Evolutionary conservation across 1,140 invertebrate genomes (phyloP), one percentile per base, ranked within the genome.

Genomic region (Maniola jurtina): DNA sequence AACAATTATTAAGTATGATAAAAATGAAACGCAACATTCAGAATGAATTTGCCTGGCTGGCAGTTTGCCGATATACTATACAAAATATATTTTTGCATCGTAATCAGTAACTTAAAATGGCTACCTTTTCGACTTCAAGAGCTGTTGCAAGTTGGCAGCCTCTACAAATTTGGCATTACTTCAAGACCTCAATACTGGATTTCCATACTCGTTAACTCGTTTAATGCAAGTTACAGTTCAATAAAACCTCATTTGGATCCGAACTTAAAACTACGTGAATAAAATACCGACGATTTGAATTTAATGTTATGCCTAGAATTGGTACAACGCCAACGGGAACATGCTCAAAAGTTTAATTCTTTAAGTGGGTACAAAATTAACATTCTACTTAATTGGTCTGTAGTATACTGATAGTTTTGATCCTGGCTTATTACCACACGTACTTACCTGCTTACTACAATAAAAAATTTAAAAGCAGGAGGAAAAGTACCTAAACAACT

Each of bases 141-240:
- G 48, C 15, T 9, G 16, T 6, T 8, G 14, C 25, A 52, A 52
- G 10, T 52, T 52, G 48, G 48, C 48, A 52, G 15, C 48, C 42
- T 45, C 42, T 52, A 52, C 48, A 25, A 52, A 52, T 52, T 52
- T 52, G 48, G 48, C 48, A 52, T 52, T 52, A 25, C 48, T 52
- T 52, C 48, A 52, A 52, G 48, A 52, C 48, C 48, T 52, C 48
- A 52, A 52, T 25, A 52, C 48, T 52, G 48, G 16, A 52, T 52
- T 52, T 52, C 48, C 48, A 52, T 52, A 52, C 48, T 52, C 48
- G 48, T 52, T 52, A 52, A 52, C 48, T 52, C 16, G 48, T 52
- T 16, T 52, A 52, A 52, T 52, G 48, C 48, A 52, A 52, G 48
- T 52, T 52, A 16, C 16, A 52, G 48, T 52, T 52, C 48, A 52